A percentile compares a stretch with the other conserved stretches of the same genome.
Evolutionary conservation across 2,797 vertebrate genomes (phyloP).

Genomic region (Sitta carolinensis): DNA sequence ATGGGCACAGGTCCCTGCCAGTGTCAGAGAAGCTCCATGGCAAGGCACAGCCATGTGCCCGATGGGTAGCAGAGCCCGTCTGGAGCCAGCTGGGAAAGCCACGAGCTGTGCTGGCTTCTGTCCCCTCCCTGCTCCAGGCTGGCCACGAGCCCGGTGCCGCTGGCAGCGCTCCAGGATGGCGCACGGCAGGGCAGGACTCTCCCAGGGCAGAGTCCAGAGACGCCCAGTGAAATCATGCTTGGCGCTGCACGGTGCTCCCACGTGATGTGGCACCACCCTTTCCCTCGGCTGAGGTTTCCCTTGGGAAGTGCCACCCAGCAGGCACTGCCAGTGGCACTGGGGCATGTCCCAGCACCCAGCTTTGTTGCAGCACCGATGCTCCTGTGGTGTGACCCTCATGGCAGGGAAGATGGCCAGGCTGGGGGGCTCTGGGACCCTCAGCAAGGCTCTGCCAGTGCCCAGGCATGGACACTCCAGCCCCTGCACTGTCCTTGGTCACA

Average conservation of each 20-base stretch:
- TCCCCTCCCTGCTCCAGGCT: neutral
- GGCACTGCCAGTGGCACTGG: neutral
- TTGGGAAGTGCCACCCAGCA: neutral
- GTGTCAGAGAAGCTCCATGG: fast-evolving
- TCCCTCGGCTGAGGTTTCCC: neutral
- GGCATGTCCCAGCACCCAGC: neutral
- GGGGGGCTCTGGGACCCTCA: neutral
- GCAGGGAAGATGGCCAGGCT: neutral
- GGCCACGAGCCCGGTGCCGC: neutral
- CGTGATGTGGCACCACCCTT: conserved; percentile 13
- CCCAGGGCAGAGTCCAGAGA: conserved; percentile 56
- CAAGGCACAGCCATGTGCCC: neutral
- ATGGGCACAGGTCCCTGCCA: fast-evolving
- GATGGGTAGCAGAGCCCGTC: neutral
- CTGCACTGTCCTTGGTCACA: fast-evolving
- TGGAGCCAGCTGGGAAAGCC: conserved; percentile 15
- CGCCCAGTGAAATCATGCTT: conserved; percentile 22
- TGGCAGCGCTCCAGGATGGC: neutral
- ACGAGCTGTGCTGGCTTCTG: neutral
- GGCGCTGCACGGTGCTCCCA: neutral
- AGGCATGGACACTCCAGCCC: neutral
- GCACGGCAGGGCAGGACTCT: conserved; percentile 20
- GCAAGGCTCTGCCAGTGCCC: fast-evolving
- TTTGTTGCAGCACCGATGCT: neutral
- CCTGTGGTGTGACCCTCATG: fast-evolving